Conservation (phyloP, 2,888 invertebrate species). For the Homarus gammarus region DNA sequence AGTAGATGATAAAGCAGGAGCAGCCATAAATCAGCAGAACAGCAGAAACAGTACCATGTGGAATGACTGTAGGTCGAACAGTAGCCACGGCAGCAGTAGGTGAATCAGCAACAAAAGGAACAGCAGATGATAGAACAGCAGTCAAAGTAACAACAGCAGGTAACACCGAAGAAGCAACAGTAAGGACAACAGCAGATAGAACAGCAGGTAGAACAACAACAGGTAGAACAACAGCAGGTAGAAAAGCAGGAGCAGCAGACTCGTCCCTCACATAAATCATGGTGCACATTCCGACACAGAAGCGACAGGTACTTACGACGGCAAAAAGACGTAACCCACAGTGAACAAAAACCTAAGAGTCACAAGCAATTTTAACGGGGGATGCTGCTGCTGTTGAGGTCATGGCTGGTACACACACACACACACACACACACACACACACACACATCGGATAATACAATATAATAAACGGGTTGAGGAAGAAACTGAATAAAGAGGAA, state of each 20-base stretch:
- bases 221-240: neutral
- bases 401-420: constrained; percentile 11
- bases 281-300: constrained; percentile 20
- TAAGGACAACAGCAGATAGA: neutral
- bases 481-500: no score
- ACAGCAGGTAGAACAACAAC: constrained; percentile 22
- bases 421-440: neutral
- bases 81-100: neutral
- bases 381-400: constrained; percentile 12
- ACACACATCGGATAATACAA: neutral
- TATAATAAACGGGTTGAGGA: no score
- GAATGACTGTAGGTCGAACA: neutral
- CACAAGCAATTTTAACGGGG: constrained; percentile 51
- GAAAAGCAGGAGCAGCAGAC: neutral
- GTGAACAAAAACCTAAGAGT: constrained; percentile 32
- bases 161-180: no score
- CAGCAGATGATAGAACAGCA: neutral
- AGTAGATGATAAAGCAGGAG: no score
- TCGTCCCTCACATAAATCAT: constrained; percentile 30
- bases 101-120: neutral
- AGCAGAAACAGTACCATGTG: neutral
- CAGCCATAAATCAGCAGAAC: neutral
- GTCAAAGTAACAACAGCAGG: no score
- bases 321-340: constrained; percentile 34
- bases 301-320: constrained; percentile 22